Evolutionary conservation across 1,140 invertebrate genomes (phyloP), one percentile per base, ranked within the genome.

Genomic region (Panulirus ornatus): DNA sequence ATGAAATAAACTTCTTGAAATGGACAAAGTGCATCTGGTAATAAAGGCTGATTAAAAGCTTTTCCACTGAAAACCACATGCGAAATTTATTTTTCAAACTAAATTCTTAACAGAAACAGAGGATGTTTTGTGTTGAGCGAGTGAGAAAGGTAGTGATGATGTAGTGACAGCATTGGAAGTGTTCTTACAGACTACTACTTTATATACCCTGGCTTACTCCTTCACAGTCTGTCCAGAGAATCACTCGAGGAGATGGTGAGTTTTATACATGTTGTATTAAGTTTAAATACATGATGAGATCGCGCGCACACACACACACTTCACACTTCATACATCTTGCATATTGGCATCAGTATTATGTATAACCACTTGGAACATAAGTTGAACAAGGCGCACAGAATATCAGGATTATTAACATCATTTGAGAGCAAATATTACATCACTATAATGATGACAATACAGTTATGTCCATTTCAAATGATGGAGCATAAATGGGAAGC

Each of bases 61-160:
- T 84, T 71, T 75, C 71, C 84, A 75, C 70, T 88, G 86, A 88
- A 88, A 88, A 88, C 73, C 86, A 79, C 73, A 79, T 66, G 86
- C 75, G 76, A 88, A 88, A 88, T 88, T 78, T 88, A 88, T 78
- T 79, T 44, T n/a, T 42, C 40, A 78, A 88, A 36, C 44, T 40
- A 88, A 88, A 36, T 58, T 76, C 42, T 88, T 58, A 88, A 88
- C 47, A 81, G 36, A 78, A 81, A 88, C 42, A 79, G 38, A 79
- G n/a, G 36, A 38, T 73, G 73, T 86, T 75, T 73, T 75, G 84
- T 88, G 54, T 88, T 84, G 81, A 86, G 84, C 84, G 84, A 76
- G 47, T 86, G 84, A 73, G 71, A 76, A 47, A 76, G 44, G 71
- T 71, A 54, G 42, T 85, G 70, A 85, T 34, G 40, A 75, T 16